Evolutionary conservation across 2,113 vertebrate species (phyloP).

Genomic region (Promerops cafer): DNA sequence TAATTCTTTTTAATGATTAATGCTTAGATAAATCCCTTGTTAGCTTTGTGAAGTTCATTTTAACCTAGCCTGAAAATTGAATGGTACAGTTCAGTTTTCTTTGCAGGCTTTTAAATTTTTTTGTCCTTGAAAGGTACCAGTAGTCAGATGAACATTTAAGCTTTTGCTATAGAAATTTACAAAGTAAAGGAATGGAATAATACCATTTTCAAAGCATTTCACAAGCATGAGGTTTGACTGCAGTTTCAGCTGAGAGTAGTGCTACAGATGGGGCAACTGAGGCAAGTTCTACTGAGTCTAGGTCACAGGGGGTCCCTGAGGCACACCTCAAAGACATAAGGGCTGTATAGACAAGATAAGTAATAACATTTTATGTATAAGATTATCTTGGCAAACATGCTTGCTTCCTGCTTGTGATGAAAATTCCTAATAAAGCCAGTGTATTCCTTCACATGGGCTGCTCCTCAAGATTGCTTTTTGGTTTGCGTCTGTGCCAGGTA

Average conservation of each 20-base stretch:
- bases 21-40: slow-evolving; percentile 16
- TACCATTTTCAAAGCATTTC: background rate
- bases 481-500: background rate
- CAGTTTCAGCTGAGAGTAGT: background rate
- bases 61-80: background rate
- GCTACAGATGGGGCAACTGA: background rate
- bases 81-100: background rate
- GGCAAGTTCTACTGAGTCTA: background rate
- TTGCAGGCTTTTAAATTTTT: background rate
- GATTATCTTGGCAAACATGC: background rate
- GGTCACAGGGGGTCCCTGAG: background rate
- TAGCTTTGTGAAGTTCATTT: background rate
- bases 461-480: background rate
- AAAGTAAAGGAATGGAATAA: background rate
- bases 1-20: background rate
- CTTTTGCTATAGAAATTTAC: background rate
- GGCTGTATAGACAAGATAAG: background rate
- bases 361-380: background rate
- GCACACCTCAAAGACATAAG: background rate
- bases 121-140: background rate
- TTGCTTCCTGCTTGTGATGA: background rate
- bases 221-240: background rate
- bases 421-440: background rate
- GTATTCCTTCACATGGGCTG: background rate
- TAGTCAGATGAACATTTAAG: background rate